Base-by-base conservation (phyloP, 1,140 invertebrate genomes). In the Stegodyphus mimosarum region DNA sequence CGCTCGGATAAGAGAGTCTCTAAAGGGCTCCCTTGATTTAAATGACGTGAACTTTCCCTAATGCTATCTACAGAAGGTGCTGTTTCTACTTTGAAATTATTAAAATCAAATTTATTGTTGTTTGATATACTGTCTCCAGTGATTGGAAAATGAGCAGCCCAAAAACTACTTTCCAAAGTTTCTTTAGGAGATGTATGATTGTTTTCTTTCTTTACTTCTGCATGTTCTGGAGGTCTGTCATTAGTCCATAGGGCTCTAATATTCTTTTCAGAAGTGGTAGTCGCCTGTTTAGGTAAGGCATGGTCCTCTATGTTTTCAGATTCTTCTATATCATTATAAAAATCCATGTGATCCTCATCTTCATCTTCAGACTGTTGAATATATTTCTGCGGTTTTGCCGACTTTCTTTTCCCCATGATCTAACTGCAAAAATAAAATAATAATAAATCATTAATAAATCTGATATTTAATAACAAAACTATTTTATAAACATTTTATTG, bases 391-490 rank as follows among this genome's bases (percentile, higher is more conserved):
- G 83, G 83, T 53, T 86, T 86, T 18, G 83, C 75, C 5, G 83
- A 86, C 66, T 86, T 86, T 73, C 83, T 71, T 76, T 86, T 86
- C 18, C 83, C 83, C 83, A 86, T 86, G 74, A 33, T 86, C 7
- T 60, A 69, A 18, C 83, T 86, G 51, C 5, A 52, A 60, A 76
- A 70, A 74, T 17, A 60, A 60, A 60, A 60, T 13, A 55, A 60
- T 10, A 60, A 9, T 15, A 10, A 10, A 9, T 60, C 55, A 10
- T 60, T 33, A 33, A 33, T 33, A 33, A 33, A 33, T 33, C 33
- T 33, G 33, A 33, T 33, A 3, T 33, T 33, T 33, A 33, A 33
- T 33, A 33, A 33, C 3, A 33, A 33, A 33, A 33, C 33, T 33
- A 33, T 33, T 33, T 33, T 33, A 33, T 33, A 33, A 33, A 1